Percentiles rank a stretch among this genome's conserved stretches.
These are phyloP conservation scores for Myiozetetes cayanensis DNA, from an alignment of 2,113 vertebrate species.

Conservation along the genomic window DNA sequence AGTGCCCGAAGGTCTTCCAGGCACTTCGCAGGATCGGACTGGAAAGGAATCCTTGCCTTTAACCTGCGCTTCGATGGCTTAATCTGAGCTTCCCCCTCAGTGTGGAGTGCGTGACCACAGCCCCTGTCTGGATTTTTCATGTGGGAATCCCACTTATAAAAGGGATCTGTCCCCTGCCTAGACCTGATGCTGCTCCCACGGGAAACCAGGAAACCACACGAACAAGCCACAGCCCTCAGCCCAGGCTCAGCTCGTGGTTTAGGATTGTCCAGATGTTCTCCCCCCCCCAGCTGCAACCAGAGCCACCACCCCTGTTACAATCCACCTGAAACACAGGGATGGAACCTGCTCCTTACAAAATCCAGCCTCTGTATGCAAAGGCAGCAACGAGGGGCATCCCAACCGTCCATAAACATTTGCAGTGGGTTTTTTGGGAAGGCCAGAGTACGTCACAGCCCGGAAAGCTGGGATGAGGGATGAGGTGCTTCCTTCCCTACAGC, in stretches of 20 bases:
- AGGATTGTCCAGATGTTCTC: background rate
- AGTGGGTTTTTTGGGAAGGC: background rate
- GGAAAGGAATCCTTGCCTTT: background rate
- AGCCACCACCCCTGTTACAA: background rate
- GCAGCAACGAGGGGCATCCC: background rate
- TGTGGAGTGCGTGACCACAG: background rate
- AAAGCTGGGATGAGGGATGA: background rate
- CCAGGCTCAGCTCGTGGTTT: background rate
- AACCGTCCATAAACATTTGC: background rate
- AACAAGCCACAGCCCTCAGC: background rate
- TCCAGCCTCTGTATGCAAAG: rapidly evolving
- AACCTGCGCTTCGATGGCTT: background rate
- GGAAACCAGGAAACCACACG: background rate
- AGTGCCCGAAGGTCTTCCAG: rapidly evolving
- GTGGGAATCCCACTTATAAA: background rate
- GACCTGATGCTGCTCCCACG: background rate
- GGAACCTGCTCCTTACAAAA: background rate
- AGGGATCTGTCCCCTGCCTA: background rate
- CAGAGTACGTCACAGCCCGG: background rate
- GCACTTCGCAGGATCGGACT: background rate
- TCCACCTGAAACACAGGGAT: rapidly evolving
- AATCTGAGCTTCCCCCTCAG: background rate
- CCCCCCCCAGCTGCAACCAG: background rate
- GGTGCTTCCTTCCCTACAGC: background rate
- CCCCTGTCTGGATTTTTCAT: background rate